Evolutionary conservation across 1,140 invertebrate species (phyloP).

Genomic region (Ladona fulva): DNA sequence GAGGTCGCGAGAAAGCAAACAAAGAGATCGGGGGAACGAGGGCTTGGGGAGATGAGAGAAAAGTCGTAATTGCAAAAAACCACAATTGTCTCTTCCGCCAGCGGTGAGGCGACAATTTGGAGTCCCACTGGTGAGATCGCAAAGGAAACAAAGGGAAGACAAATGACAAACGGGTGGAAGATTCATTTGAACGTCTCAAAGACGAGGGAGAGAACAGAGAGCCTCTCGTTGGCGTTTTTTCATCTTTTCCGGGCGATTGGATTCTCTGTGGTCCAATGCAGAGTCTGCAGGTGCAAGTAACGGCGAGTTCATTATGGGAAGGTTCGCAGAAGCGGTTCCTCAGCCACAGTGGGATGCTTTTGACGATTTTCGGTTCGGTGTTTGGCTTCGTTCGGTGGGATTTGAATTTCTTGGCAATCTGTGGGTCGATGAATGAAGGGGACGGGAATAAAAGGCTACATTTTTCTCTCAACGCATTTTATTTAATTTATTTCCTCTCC

Average conservation of each 20-base stretch:
- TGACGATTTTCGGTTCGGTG: too few species aligned
- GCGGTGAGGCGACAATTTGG: background rate
- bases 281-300: too few species aligned
- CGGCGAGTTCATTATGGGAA: too few species aligned
- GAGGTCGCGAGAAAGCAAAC: background rate
- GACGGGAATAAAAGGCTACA: too few species aligned
- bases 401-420: too few species aligned
- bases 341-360: too few species aligned
- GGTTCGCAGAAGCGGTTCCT: too few species aligned
- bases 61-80: background rate
- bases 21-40: background rate
- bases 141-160: background rate
- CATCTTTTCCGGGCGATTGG: background rate
- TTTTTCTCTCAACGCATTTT: too few species aligned
- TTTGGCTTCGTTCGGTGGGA: too few species aligned
- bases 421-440: too few species aligned
- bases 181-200: conserved; percentile 7
- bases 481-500: too few species aligned
- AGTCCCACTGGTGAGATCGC: background rate
- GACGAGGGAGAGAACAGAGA: background rate
- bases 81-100: background rate
- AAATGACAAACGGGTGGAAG: background rate
- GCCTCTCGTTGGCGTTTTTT: background rate
- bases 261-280: too few species aligned
- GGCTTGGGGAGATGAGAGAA: background rate